Evolutionary conservation across 1,140 invertebrate genomes (phyloP), one percentile per base, ranked within the genome.

Genomic region (Euglossa dilemma): DNA sequence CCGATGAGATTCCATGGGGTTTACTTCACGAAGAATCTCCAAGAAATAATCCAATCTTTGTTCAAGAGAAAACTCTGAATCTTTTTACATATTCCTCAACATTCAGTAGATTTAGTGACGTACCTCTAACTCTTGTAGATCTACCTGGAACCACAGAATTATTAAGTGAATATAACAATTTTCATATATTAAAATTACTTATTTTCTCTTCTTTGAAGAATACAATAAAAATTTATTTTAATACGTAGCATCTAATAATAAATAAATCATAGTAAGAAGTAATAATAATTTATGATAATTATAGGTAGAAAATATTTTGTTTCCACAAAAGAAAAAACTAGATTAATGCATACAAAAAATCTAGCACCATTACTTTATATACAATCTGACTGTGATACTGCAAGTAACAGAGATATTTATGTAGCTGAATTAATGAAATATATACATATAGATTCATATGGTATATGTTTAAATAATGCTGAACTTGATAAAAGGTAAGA

Each of bases 1-100:
- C 87, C 20, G 74, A 90, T 0, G 82, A 95, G 45, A 93, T 96
- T 76, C 91, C 96, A 57, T 98, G 98, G 98, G 97, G 95, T 2
- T 89, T 98, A 66, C 94, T 97, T 66, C 97, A 98, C 93, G 98
- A 98, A 94, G 98, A 98, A 94, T 98, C 97, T 1, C 97, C 98
- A 8, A 97, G 97, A 90, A 98, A 98, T 94, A 96, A 96, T 80
- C 96, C 96, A 50, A 95, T 96, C 16, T 94, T 98, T 63, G 94
- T 96, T 83, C 93, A 96, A 91, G 89, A 95, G 93, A 89, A 94
- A 83, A 90, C 94, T 90, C 89, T 98, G 28, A 93, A 94, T 18
- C 91, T 98, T 63, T 98, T 98, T 88, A 97, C 98, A 92, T 96
- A 96, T 85, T 97, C 97, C 0, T 95, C 97, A 7, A 98, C 98